These are phyloP conservation scores for Merluccius polli DNA, from an alignment of 2,797 vertebrate species.

Conservation along the genomic window DNA sequence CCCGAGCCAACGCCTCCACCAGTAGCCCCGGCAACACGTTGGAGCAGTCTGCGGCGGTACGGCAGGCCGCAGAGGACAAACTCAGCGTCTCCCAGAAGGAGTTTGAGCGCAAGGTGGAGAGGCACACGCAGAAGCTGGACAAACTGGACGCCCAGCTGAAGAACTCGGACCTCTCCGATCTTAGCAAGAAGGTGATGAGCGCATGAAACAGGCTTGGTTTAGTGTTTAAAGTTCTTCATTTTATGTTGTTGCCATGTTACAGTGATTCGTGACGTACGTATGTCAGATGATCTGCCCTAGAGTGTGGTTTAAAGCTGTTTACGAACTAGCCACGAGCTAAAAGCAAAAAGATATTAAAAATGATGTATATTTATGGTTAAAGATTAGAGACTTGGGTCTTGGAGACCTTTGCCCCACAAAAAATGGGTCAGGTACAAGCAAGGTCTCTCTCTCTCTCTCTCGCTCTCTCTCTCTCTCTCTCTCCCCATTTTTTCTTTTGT, in stretches of 20 bases:
- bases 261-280: too few species aligned
- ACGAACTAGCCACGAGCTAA: too few species aligned
- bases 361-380: too few species aligned
- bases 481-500: too few species aligned
- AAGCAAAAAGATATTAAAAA: too few species aligned
- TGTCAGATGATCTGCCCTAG: too few species aligned
- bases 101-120: constrained; percentile 80
- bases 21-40: constrained; percentile 64
- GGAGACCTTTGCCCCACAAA: too few species aligned
- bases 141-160: constrained; percentile 81
- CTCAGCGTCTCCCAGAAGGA: constrained; percentile 71
- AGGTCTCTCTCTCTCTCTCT: not conserved
- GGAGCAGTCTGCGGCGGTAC: constrained; percentile 70
- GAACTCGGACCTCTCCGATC: constrained; percentile 74
- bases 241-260: too few species aligned
- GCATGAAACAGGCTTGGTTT: not conserved
- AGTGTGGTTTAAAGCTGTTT: too few species aligned
- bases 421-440: too few species aligned
- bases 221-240: too few species aligned
- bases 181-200: constrained; percentile 87
- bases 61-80: constrained; percentile 76
- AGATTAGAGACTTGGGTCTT: too few species aligned
- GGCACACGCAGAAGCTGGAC: constrained; percentile 80
- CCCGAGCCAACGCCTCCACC: constrained; percentile 75
- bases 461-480: not conserved